Percentiles rank a stretch among this genome's conserved stretches.
phyloP scores from a whole-genome alignment of 92 coral and sea anemone species.

The Montipora capitata region DNA sequence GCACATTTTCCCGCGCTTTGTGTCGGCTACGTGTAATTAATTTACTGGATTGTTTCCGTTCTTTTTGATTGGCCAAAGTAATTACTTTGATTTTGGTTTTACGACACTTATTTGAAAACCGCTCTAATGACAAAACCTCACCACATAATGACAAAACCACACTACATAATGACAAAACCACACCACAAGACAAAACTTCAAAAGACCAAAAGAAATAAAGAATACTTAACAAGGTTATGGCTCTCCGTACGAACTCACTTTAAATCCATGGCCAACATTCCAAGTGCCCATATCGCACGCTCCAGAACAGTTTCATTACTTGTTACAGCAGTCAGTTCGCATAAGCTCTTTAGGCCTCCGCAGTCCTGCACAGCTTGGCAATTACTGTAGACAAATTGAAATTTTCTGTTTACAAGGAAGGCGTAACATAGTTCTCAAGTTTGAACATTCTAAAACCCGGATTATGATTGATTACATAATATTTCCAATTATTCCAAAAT shows the following conservation, averaged over 20 bases:
- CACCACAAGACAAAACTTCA: neutral
- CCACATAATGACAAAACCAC: too few species aligned
- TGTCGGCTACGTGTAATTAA: too few species aligned
- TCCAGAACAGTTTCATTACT: constrained; percentile 82
- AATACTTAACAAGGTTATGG: neutral
- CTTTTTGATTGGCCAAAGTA: too few species aligned
- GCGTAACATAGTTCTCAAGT: neutral
- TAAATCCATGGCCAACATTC: constrained; percentile 80
- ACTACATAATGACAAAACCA: too few species aligned
- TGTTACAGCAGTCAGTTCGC: constrained; percentile 74
- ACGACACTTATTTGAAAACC: too few species aligned
- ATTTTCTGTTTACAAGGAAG: neutral
- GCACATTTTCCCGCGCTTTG: too few species aligned
- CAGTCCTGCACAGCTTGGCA: constrained; percentile 82
- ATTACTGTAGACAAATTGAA: constrained; percentile 54
- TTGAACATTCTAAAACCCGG: too few species aligned
- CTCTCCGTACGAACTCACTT: constrained; percentile 56
- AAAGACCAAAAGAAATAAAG: too few species aligned
- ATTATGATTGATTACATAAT: neutral
- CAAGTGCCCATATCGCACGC: constrained; percentile 87
- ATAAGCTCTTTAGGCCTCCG: constrained; percentile 87
- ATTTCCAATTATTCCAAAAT: too few species aligned
- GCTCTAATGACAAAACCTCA: too few species aligned
- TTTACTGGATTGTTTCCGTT: too few species aligned
- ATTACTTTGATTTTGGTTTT: too few species aligned